phyloP scores from a whole-genome alignment of 2,888 invertebrate species.

The Heteropelma amictum region DNA sequence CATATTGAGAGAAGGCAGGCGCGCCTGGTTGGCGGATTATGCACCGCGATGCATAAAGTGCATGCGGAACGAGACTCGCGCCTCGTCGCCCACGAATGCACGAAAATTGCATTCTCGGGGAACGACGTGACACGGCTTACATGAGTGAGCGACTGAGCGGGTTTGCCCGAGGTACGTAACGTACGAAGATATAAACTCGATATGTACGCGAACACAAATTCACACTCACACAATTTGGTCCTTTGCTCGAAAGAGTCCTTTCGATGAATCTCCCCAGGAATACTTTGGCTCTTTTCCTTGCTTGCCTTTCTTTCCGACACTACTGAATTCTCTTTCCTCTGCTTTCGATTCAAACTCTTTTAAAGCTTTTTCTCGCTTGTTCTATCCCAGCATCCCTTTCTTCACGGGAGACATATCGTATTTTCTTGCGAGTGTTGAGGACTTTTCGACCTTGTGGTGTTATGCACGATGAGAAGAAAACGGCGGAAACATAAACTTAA shows the following conservation, averaged over 20 bases:
- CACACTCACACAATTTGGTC: not conserved
- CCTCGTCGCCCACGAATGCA: conserved; percentile 68
- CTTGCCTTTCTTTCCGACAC: conserved; percentile 13
- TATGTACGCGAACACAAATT: conserved; percentile 2
- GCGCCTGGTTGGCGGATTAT: conserved; percentile 67
- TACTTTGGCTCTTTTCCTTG: conserved; percentile 35
- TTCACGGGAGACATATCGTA: conserved; percentile 14
- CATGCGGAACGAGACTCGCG: conserved; percentile 70
- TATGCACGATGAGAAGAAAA: not conserved
- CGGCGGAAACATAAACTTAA: no score
- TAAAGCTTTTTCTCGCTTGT: not conserved
- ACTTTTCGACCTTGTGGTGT: not conserved
- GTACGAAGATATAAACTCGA: conserved; percentile 51
- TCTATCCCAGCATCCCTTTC: not conserved
- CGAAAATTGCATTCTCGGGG: conserved; percentile 66
- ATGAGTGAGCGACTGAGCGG: conserved; percentile 40
- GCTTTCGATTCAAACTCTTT: not conserved
- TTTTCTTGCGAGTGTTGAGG: conserved; percentile 21
- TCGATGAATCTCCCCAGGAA: conserved; percentile 44
- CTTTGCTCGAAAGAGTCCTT: conserved; percentile 22
- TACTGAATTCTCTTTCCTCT: conserved; percentile 12
- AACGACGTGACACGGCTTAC: conserved; percentile 58
- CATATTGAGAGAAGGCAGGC: conserved; percentile 41
- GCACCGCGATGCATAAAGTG: conserved; percentile 70
- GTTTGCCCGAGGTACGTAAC: conserved; percentile 29